phyloP scores from a whole-genome alignment of 2,113 vertebrate species.

The Heterochromis multidens region DNA sequence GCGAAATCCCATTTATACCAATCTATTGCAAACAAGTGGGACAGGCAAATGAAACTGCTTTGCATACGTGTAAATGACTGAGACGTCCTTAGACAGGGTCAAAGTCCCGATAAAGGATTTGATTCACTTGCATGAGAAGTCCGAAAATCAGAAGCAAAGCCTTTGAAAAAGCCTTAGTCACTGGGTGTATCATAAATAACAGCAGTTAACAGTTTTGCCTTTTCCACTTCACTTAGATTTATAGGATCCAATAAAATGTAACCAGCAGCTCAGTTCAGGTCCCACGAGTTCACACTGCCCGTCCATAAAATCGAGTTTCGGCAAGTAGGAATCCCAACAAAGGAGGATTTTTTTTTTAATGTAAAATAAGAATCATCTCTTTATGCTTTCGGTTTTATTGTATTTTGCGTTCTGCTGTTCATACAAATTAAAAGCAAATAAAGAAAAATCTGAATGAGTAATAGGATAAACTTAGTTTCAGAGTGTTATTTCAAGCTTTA shows the following conservation, averaged over 20 bases:
- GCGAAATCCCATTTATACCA: not conserved
- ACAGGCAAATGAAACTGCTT: conserved; percentile 47
- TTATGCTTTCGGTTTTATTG: not conserved
- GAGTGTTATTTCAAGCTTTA: not conserved
- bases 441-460: not conserved
- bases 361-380: not conserved
- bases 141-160: not conserved
- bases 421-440: not conserved
- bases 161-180: not conserved
- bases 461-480: not conserved
- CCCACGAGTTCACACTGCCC: not conserved
- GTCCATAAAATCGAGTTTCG: not conserved
- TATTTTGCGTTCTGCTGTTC: not conserved
- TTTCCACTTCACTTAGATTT: not conserved
- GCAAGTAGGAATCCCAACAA: fast-evolving
- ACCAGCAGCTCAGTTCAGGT: not conserved
- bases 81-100: not conserved
- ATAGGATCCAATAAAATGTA: not conserved
- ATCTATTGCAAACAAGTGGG: not conserved
- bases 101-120: not conserved
- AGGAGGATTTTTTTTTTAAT: not conserved
- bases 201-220: not conserved
- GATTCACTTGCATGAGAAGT: not conserved
- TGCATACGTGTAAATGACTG: conserved; percentile 25
- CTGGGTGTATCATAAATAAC: too few relatives aligned